A percentile compares a stretch with the other conserved stretches of the same genome.
These are phyloP conservation scores for Perca schrenkii DNA, from an alignment of 2,113 vertebrate genomes.

Conservation along the genomic window DNA sequence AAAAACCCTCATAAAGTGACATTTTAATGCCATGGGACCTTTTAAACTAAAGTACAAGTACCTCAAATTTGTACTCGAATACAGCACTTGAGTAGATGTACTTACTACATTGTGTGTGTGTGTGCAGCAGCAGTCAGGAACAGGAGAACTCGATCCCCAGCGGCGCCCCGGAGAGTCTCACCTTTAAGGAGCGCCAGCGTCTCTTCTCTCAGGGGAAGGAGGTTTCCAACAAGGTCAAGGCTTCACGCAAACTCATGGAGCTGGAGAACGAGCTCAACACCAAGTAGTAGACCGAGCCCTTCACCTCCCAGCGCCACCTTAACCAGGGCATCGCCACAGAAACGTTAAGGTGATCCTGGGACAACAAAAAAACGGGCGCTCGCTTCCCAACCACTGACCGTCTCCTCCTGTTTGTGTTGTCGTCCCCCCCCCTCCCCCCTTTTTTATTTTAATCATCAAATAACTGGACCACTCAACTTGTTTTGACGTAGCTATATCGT, in stretches of 20 bases:
- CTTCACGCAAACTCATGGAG: conserved; percentile 96
- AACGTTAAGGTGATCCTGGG: conserved; percentile 56
- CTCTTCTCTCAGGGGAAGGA: conserved; percentile 99
- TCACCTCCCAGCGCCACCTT: conserved; percentile 51
- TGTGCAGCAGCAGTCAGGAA: conserved; percentile 87
- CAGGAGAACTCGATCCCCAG: conserved; percentile 85
- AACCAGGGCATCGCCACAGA: not conserved
- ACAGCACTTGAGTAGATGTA: too few species aligned
- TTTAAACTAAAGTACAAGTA: too few species aligned
- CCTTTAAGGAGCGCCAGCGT: conserved; percentile 96
- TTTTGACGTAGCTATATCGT: conserved; percentile 80
- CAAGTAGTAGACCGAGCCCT: conserved; percentile 82
- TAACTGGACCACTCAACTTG: conserved; percentile 83
- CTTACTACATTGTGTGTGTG: too few species aligned
- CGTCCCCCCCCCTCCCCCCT: conserved; percentile 16
- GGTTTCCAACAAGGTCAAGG: conserved; percentile 97
- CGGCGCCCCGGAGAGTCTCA: conserved; percentile 93
- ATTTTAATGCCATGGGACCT: too few species aligned
- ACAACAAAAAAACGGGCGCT: conserved; percentile 1
- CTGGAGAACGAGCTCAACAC: conserved; percentile 98
- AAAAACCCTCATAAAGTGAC: too few species aligned
- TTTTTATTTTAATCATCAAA: conserved; percentile 76
- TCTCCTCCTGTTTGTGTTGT: conserved; percentile 70
- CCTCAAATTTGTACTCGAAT: too few species aligned
- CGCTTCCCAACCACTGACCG: conserved; percentile 42